Percentiles rank a stretch among this genome's conserved stretches.
phyloP scores from a whole-genome alignment of 2,113 vertebrate species.

The Piprites chloris region DNA sequence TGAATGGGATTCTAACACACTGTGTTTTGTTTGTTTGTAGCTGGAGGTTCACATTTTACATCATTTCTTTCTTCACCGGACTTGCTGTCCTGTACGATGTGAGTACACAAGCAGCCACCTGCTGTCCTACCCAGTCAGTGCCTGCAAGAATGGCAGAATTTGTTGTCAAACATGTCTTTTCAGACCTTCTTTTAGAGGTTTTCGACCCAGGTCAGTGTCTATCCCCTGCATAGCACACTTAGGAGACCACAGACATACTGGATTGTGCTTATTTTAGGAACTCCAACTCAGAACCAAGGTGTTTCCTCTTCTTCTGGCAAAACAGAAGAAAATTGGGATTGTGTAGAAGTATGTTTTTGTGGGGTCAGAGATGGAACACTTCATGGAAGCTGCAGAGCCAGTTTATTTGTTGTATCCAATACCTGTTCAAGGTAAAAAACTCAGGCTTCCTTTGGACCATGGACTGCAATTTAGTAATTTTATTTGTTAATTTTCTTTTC shows the following conservation, averaged over 20 bases:
- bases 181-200: background rate
- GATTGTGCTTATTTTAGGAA: background rate
- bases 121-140: background rate
- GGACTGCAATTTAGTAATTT: background rate
- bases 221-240: background rate
- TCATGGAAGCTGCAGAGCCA: background rate
- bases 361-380: background rate
- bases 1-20: background rate
- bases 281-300: background rate
- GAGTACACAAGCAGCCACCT: slow-evolving; percentile 64
- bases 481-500: background rate
- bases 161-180: background rate
- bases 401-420: background rate
- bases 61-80: slow-evolving; percentile 77
- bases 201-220: background rate
- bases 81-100: slow-evolving; percentile 81
- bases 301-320: background rate
- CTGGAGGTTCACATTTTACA: slow-evolving; percentile 88
- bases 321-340: background rate
- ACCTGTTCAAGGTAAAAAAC: background rate
- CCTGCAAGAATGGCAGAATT: background rate
- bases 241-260: background rate
- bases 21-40: slow-evolving; percentile 67
- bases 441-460: background rate
- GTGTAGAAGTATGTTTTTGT: background rate